Percentiles rank a stretch among this genome's conserved stretches.
These are phyloP conservation scores for Trissolcus basalis DNA, from an alignment of 1,140 invertebrate species.

Conservation along the genomic window DNA sequence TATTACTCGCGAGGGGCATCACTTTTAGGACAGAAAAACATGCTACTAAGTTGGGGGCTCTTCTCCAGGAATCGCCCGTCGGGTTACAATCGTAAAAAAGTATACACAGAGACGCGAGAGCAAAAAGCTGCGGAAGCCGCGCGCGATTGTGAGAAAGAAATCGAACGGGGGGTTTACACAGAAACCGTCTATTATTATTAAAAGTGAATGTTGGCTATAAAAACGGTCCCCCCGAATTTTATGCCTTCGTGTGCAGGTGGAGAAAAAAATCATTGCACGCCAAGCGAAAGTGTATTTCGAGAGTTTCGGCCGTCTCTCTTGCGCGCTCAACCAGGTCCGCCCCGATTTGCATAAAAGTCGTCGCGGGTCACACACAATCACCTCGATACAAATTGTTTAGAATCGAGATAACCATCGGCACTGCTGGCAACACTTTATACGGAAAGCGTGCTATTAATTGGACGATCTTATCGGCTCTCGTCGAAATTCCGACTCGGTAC, in stretches of 20 bases:
- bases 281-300: conserved; percentile 13
- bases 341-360: conserved; percentile 37
- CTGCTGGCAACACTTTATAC: conserved; percentile 40
- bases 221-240: conserved; percentile 38
- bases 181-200: conserved; percentile 39
- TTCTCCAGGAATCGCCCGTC: conserved; percentile 57
- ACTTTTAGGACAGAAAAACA: conserved; percentile 38
- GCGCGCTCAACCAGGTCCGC: too few relatives aligned
- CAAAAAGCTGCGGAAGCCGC: conserved; percentile 58
- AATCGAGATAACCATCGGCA: conserved; percentile 32
- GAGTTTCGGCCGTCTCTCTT: too few relatives aligned
- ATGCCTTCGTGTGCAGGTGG: conserved; percentile 15
- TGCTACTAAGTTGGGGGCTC: conserved; percentile 56
- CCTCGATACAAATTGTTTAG: conserved; percentile 48
- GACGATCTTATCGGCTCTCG: conserved; percentile 36
- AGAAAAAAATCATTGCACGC: conserved; percentile 13
- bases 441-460: conserved; percentile 43
- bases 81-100: conserved; percentile 58
- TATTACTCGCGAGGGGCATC: conserved; percentile 56
- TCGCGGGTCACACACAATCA: conserved; percentile 15
- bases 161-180: conserved; percentile 33
- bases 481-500: conserved; percentile 36
- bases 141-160: conserved; percentile 57
- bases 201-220: conserved; percentile 24
- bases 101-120: conserved; percentile 46